Conservation (phyloP, 2,113 vertebrate species). For the Astur gentilis region DNA sequence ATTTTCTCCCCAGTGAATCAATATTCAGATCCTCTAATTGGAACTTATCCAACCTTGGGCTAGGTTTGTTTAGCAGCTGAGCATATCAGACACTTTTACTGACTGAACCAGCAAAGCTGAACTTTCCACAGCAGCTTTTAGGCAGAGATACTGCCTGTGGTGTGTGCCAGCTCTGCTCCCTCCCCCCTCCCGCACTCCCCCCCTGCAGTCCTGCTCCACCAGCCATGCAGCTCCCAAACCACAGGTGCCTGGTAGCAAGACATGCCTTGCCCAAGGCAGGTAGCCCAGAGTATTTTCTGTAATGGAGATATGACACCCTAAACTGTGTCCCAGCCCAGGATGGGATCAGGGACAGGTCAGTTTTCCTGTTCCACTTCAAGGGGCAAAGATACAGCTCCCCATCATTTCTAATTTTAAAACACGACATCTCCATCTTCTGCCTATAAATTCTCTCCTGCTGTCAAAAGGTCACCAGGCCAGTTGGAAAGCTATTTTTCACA, state of each 20-base stretch:
- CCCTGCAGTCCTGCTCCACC: neutral
- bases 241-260: neutral
- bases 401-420: neutral
- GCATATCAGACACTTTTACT: neutral
- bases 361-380: neutral
- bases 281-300: neutral
- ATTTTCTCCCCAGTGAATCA: neutral
- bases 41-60: neutral
- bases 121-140: neutral
- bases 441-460: neutral
- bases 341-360: neutral
- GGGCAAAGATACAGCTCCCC: neutral
- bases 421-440: neutral
- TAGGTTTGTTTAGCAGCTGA: neutral
- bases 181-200: neutral
- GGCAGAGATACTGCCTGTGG: neutral
- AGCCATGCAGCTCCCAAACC: neutral
- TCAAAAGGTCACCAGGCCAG: neutral
- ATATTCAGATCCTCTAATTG: neutral
- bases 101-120: neutral
- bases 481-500: neutral
- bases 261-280: neutral
- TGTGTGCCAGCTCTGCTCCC: neutral
- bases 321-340: accelerated
- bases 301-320: neutral